phyloP scores from a whole-genome alignment of 2,888 invertebrate genomes.

The Spicauda simplicius region DNA sequence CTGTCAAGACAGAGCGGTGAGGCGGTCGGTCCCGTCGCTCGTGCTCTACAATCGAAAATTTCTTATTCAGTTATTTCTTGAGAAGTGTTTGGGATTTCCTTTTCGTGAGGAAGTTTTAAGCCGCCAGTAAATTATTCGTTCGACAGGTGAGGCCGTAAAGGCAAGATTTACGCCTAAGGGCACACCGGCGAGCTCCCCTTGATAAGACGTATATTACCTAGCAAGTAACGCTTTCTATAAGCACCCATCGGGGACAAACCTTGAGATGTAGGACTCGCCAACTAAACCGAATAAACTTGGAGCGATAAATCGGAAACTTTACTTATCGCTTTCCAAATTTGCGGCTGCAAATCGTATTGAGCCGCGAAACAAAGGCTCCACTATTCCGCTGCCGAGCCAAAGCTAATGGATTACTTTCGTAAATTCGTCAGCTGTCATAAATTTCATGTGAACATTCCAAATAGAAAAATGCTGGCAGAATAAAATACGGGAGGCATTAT shows the following conservation, averaged over 20 bases:
- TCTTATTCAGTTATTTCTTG: conserved; percentile 82
- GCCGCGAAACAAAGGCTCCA: conserved; percentile 36
- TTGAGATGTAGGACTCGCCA: conserved; percentile 46
- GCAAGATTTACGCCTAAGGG: conserved; percentile 81
- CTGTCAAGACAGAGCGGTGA: conserved; percentile 55
- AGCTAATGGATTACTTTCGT: conserved; percentile 60
- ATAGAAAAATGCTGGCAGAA: conserved; percentile 57
- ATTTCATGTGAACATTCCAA: conserved; percentile 54
- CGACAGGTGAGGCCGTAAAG: conserved; percentile 84
- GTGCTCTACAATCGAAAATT: conserved; percentile 70
- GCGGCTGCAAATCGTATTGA: conserved; percentile 25
- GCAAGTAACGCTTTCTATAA: conserved; percentile 71
- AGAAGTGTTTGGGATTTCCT: conserved; percentile 82
- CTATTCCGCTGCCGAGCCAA: conserved; percentile 51
- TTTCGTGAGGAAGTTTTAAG: conserved; percentile 80
- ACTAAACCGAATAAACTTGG: conserved; percentile 54
- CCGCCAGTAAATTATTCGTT: conserved; percentile 83
- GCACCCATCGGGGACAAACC: conserved; percentile 73
- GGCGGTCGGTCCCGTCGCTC: conserved; percentile 47
- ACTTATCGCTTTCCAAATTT: conserved; percentile 40
- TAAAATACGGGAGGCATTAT: conserved; percentile 54
- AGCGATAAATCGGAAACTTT: conserved; percentile 68
- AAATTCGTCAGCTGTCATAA: conserved; percentile 56
- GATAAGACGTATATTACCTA: conserved; percentile 82
- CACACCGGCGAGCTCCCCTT: conserved; percentile 71